Evolutionary conservation across 2,888 invertebrate genomes (phyloP), one percentile per base, ranked within the genome.

Genomic region (Eupithecia tripunctaria): DNA sequence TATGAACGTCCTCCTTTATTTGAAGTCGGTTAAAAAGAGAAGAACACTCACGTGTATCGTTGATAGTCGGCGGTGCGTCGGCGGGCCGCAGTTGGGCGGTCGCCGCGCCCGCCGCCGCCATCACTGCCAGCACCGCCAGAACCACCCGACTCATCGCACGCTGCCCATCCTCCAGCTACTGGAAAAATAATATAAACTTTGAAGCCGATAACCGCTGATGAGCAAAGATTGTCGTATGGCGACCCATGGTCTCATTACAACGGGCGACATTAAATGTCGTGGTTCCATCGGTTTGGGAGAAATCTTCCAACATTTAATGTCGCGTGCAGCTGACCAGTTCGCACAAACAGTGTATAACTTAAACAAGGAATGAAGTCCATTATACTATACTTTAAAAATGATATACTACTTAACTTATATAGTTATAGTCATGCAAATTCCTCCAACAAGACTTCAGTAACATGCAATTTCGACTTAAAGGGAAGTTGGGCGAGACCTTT

Each of bases 21-120:
- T n/a, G n/a, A n/a, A n/a, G n/a, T n/a, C n/a, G n/a, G n/a, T n/a
- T n/a, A n/a, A n/a, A n/a, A n/a, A 32, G 32, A 32, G 32, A 41
- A 15, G 36, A 86, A 88, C 85, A 90, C 93, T 91, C 86, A 93
- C 93, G 89, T 90, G 93, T 93, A 84, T 93, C 92, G 89, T 94
- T 94, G 84, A 87, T 80, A 76, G 88, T 80, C 70, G 88, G 88
- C 80, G 93, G 93, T 80, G 92, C 92, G 87, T 94, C 94, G 78
- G 91, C 93, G 71, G 94, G 94, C 68, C 86, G 91, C 74, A 93
- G 89, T 84, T 93, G 94, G 76, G 91, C 92, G 75, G 80, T 81
- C 83, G 88, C 89, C 79, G 87, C 85, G 79, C 84, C 84, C 78
- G 84, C 88, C 82, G 82, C 84, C 85, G 86, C 85, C 85, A 91